Conservation (phyloP, 2,888 invertebrate species). For the Drosophila mettleri region DNA sequence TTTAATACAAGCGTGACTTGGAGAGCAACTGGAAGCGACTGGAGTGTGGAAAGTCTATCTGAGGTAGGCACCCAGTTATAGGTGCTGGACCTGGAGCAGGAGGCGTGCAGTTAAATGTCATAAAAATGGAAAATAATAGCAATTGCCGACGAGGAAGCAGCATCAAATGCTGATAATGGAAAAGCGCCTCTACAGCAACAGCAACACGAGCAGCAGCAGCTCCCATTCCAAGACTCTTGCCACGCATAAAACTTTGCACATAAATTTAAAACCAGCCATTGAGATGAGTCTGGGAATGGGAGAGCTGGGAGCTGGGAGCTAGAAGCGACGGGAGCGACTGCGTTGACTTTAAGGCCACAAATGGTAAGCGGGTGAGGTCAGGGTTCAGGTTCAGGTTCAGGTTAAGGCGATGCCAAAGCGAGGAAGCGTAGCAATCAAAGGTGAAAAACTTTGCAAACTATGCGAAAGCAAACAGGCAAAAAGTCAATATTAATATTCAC, state of each 20-base stretch:
- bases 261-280: constrained; percentile 65
- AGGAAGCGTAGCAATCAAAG: constrained; percentile 73
- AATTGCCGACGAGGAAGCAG: constrained; percentile 21
- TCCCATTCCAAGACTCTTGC: constrained; percentile 17
- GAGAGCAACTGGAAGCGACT: constrained; percentile 19
- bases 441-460: constrained; percentile 78
- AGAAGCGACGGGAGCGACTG: background rate
- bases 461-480: constrained; percentile 67
- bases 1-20: constrained; percentile 35
- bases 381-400: constrained; percentile 45
- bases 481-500: constrained; percentile 80
- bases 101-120: constrained; percentile 61
- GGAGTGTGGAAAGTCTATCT: background rate
- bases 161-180: constrained; percentile 71
- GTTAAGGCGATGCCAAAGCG: constrained; percentile 22
- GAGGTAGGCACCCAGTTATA: constrained; percentile 1
- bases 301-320: constrained; percentile 28
- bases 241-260: constrained; percentile 75
- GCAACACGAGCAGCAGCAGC: constrained; percentile 2
- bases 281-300: constrained; percentile 40
- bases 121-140: constrained; percentile 74
- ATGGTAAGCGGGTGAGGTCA: constrained; percentile 73
- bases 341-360: constrained; percentile 75
- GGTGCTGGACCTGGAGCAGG: background rate
- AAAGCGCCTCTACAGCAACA: constrained; percentile 32